Evolutionary conservation across 2,888 invertebrate species (phyloP).

Genomic region (Crematogaster levior): DNA sequence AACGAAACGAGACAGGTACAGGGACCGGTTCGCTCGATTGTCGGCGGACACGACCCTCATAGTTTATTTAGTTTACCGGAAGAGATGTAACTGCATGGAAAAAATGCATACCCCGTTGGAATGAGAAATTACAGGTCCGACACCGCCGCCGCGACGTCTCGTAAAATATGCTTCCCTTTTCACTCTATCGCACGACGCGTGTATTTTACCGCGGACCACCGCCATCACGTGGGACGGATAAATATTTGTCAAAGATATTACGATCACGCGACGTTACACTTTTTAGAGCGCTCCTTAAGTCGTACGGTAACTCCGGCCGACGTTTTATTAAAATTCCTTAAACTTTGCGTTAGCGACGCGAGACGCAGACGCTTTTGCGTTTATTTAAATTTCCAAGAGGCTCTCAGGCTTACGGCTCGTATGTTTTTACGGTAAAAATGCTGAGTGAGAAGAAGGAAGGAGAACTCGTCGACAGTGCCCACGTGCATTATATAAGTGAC

Average conservation of each 20-base stretch:
- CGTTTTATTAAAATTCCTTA: conserved; percentile 49
- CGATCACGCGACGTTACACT: conserved; percentile 38
- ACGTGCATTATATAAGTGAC: background rate
- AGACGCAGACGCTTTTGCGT: background rate
- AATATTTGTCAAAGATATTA: conserved; percentile 53
- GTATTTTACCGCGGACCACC: conserved; percentile 1
- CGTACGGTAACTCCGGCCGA: conserved; percentile 14
- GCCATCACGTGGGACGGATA: conserved; percentile 24
- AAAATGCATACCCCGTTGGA: conserved; percentile 38
- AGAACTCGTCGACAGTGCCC: background rate
- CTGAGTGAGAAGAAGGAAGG: background rate
- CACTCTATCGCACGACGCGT: background rate
- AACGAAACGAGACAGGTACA: conserved; percentile 9
- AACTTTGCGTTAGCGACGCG: conserved; percentile 25
- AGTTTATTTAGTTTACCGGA: conserved; percentile 39
- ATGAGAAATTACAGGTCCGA: conserved; percentile 37
- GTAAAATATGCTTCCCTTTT: conserved; percentile 41
- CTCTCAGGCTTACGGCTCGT: background rate
- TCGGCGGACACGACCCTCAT: background rate
- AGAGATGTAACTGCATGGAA: conserved; percentile 29
- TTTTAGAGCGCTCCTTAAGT: conserved; percentile 33
- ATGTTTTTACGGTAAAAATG: conserved; percentile 1
- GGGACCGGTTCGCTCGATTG: conserved; percentile 11
- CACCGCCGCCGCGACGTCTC: background rate
- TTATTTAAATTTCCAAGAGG: conserved; percentile 44